Conservation (phyloP, 2,113 vertebrate genomes). For the Oceanodroma tethys region DNA sequence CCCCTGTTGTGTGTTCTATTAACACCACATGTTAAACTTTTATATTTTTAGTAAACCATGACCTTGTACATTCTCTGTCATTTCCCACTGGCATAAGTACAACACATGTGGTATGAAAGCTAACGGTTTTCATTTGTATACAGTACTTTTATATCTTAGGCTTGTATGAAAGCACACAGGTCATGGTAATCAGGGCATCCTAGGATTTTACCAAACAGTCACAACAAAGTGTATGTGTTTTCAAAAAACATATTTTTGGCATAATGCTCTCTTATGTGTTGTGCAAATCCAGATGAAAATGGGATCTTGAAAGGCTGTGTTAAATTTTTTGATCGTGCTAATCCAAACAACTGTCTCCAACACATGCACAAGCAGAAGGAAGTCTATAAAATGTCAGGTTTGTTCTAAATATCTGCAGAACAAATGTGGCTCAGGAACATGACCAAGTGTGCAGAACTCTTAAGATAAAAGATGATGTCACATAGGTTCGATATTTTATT, state of each 20-base stretch:
- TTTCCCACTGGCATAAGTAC: slow-evolving; percentile 59
- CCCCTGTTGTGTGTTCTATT: slow-evolving; percentile 73
- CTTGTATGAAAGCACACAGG: slow-evolving; percentile 16
- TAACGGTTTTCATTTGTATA: slow-evolving; percentile 56
- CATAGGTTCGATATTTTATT: slow-evolving; percentile 45
- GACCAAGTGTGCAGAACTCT: background rate
- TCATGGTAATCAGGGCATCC: slow-evolving; percentile 45
- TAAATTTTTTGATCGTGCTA: slow-evolving; percentile 51
- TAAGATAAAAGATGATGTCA: slow-evolving; percentile 54
- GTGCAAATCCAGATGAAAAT: slow-evolving; percentile 64
- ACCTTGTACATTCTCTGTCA: slow-evolving; percentile 65
- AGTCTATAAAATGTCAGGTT: slow-evolving; percentile 64
- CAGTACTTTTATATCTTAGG: background rate
- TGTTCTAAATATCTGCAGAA: slow-evolving; percentile 62
- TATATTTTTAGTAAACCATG: slow-evolving; percentile 70
- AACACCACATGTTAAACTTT: slow-evolving; percentile 68
- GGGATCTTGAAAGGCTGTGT: slow-evolving; percentile 59
- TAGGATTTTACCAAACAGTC: slow-evolving; percentile 47
- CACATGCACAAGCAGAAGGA: slow-evolving; percentile 58
- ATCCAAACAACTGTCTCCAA: slow-evolving; percentile 67
- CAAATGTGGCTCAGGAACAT: slow-evolving; percentile 56
- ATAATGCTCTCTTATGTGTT: background rate
- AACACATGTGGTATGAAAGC: slow-evolving; percentile 58
- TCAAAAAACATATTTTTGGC: slow-evolving; percentile 63
- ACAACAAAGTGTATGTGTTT: slow-evolving; percentile 35